These are phyloP conservation scores for Rhynchotus rufescens DNA, from an alignment of 2,797 vertebrate species.

Conservation along the genomic window DNA sequence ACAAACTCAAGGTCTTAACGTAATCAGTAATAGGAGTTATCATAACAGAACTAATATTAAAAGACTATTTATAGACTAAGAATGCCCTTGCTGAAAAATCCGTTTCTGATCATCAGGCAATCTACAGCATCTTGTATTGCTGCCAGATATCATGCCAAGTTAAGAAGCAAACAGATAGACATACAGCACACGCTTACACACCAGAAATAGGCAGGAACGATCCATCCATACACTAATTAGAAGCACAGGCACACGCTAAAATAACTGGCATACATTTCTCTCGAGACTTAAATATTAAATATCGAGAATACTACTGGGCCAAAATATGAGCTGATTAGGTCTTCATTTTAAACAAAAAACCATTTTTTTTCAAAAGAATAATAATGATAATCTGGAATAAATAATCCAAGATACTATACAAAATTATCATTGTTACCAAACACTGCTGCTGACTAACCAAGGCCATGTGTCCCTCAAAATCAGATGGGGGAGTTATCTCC, in stretches of 20 bases:
- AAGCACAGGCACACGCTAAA: constrained; percentile 9
- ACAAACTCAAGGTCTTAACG: constrained; percentile 57
- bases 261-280: neutral
- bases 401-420: neutral
- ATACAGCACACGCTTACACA: neutral
- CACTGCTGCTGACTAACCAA: neutral
- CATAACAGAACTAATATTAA: constrained; percentile 56
- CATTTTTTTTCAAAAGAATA: neutral
- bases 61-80: constrained; percentile 52
- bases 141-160: neutral
- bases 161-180: neutral
- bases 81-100: constrained; percentile 35
- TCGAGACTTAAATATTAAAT: constrained; percentile 39
- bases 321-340: constrained; percentile 37
- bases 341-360: neutral
- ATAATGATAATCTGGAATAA: neutral
- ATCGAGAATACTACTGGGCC: neutral
- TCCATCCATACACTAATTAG: constrained; percentile 20
- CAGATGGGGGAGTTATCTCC: neutral
- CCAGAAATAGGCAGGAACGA: neutral
- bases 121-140: neutral
- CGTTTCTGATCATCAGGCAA: constrained; percentile 1
- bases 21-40: constrained; percentile 59
- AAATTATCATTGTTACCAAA: neutral
- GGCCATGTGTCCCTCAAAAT: neutral